Base-by-base conservation (phyloP, 2,797 vertebrate species). In the Fundulus diaphanus region DNA sequence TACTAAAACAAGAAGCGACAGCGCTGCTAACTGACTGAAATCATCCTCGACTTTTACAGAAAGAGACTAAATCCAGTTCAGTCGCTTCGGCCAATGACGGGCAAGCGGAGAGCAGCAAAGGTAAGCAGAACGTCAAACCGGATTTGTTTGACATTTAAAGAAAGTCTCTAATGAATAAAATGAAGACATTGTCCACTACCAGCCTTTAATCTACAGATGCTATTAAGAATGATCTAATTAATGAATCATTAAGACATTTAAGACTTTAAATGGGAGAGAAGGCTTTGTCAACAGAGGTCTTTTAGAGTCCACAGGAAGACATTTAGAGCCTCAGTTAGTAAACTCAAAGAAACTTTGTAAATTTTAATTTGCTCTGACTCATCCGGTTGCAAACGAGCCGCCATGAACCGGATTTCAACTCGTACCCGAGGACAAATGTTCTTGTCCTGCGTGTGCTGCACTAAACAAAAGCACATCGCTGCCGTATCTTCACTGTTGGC, bases 41-140 rank as follows among this genome's bases (percentile, higher is more conserved):
- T 61, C 2, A 40, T 81, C n/a, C 77, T 27, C 13, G 12, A 1
- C 71, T 59, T 92, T 74, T 37, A 78, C 92, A 95, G 94, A 96
- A 95, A 87, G 95, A 96, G 68, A 70, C 88, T 59, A 95, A 94
- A 78, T 85, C 92, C 8, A 71, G 84, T 5, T 70, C 91, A 52
- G 54, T 85, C 0, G 35, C 78, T 37, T 86, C 93, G 13, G 79
- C 81, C 70, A 92, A 93, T 6, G 91, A 91, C 69, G 94, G 92
- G 83, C 92, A 93, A 70, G 83, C 85, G n/a, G 92, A 94, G 56
- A 88, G 87, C 83, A 91, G 87, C 85, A 94, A 93, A 93, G 95
- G 96, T 96, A 85, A 88, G 89, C 42, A 24, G 29, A 82, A 35
- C 54, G 77, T 73, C 29, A 7, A 42, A n/a, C n/a, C 71, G 27